A percentile compares a stretch with the other conserved stretches of the same genome.
Conservation (phyloP, 2,888 invertebrate species). For the Chloroclystis v-ata region DNA sequence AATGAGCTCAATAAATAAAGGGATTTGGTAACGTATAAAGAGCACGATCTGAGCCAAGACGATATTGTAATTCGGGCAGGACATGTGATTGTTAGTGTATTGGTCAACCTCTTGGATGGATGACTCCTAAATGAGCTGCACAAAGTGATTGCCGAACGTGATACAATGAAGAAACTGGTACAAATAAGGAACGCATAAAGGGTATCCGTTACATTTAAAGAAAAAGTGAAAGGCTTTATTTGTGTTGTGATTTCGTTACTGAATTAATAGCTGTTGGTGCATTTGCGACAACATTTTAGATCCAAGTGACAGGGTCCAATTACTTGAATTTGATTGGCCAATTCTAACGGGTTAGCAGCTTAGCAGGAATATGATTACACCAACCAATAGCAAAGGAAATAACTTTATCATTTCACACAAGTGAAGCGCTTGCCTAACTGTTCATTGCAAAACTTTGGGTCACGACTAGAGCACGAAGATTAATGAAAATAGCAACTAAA, state of each 20-base stretch:
- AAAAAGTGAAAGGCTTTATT: slow-evolving; percentile 12
- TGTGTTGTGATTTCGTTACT: background rate
- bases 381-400: too few relatives aligned
- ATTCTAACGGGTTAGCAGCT: slow-evolving; percentile 26
- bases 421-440: slow-evolving; percentile 35
- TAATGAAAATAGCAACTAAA: slow-evolving; percentile 21
- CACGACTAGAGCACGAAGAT: slow-evolving; percentile 19
- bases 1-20: background rate
- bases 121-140: slow-evolving; percentile 16
- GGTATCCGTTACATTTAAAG: slow-evolving; percentile 1
- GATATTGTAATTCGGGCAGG: slow-evolving; percentile 32
- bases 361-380: too few relatives aligned
- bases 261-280: slow-evolving; percentile 5
- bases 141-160: slow-evolving; percentile 6
- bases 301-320: slow-evolving; percentile 25
- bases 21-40: slow-evolving; percentile 3
- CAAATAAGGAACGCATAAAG: slow-evolving; percentile 7
- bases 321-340: slow-evolving; percentile 19
- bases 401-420: slow-evolving; percentile 39
- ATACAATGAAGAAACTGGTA: slow-evolving; percentile 6
- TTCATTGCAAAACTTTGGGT: slow-evolving; percentile 36
- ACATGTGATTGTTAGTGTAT: slow-evolving; percentile 24
- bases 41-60: slow-evolving; percentile 27
- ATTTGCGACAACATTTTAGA: slow-evolving; percentile 16
- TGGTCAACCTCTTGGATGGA: slow-evolving; percentile 20